Base-by-base conservation (phyloP, 2,888 invertebrate species). In the Drepanosiphum platanoidis region DNA sequence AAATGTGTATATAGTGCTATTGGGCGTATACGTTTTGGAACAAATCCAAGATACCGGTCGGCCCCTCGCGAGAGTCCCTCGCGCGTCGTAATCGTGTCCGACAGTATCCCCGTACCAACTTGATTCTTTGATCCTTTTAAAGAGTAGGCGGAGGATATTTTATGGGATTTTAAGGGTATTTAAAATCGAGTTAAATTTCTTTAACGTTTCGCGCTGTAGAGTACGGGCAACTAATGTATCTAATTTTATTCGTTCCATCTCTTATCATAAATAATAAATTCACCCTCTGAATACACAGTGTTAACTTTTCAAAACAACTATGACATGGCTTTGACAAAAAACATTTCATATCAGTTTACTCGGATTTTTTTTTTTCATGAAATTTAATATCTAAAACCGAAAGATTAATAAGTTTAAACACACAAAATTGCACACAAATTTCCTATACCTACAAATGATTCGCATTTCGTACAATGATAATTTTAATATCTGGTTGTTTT, bases 1-100 rank as follows among this genome's bases (percentile, higher is more conserved):
- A 71, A 81, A 71, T 18, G 36, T 32, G 79, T n/a, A 61, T 13
- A 22, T 34, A n/a, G n/a, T n/a, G 34, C 46, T 34, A n/a, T n/a
- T 18, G 79, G 68, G 79, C 79, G 66, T 68, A 32, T 70, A n/a
- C 36, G 27, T 70, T 70, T 36, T 80, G 80, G 80, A 70, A 70
- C 36, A 52, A 70, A 70, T 80, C 80, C 80, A 80, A 70, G 34
- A 52, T 52, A 36, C 68, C 70, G 36, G 42, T 52, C 70, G 52
- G 27, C 70, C 36, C 27, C 36, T 61, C 36, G 11, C 34, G 15
- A 58, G 27, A n/a, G n/a, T n/a, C n/a, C n/a, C n/a, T 36, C 36
- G 30, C 42, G 18, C 58, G n/a, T 27, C 36, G 78, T 79, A 79
- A 79, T 66, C 58, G 27, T 58, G 46, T 52, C 52, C 30, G 80